Percentiles rank a stretch among this genome's conserved stretches.
These are phyloP conservation scores for Dascyllus trimaculatus DNA, from an alignment of 2,113 vertebrate genomes.

Conservation along the genomic window DNA sequence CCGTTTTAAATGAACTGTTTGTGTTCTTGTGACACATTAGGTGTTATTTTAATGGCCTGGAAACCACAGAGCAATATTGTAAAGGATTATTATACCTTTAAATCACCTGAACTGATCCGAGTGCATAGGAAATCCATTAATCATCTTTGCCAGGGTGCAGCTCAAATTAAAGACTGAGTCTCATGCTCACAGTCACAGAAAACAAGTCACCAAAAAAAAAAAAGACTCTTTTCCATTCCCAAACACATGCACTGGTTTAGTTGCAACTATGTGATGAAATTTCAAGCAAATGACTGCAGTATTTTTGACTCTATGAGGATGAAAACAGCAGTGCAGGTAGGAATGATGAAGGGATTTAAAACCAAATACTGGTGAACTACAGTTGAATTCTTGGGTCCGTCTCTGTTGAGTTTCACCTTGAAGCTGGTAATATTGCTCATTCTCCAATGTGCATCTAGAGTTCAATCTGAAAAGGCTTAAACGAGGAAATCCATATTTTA, in stretches of 20 bases:
- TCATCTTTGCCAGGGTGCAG: constrained; percentile 79
- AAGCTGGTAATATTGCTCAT: neutral
- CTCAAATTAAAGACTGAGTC: constrained; percentile 73
- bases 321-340: neutral
- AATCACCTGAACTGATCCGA: constrained; percentile 82
- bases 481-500: constrained; percentile 10
- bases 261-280: constrained; percentile 25
- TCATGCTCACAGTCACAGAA: constrained; percentile 26
- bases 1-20: constrained; percentile 87
- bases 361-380: neutral
- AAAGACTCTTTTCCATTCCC: constrained; percentile 27
- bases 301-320: neutral
- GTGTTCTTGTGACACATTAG: constrained; percentile 81
- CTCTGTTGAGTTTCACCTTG: neutral
- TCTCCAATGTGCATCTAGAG: neutral
- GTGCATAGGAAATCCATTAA: constrained; percentile 84
- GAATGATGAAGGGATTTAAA: constrained; percentile 11
- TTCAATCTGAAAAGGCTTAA: neutral
- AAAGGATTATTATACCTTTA: constrained; percentile 87
- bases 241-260: neutral
- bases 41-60: constrained; percentile 85
- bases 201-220: constrained; percentile 19
- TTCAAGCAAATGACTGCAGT: neutral
- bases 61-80: constrained; percentile 84
- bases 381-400: neutral